Conservation (phyloP, 2,113 vertebrate genomes). For the Oncorhynchus nerka region DNA sequence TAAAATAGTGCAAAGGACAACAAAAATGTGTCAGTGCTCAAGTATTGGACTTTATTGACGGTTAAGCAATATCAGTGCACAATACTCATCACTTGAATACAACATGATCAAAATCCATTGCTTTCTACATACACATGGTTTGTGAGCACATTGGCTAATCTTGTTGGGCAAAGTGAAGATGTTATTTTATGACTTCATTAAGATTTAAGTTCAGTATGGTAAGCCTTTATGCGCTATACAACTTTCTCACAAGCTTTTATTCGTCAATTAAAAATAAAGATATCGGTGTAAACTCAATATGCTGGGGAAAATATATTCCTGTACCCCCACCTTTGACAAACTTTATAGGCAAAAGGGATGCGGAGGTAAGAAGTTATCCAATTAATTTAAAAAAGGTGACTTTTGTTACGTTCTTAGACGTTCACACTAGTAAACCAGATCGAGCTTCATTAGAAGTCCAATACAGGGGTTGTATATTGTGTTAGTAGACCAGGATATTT, state of each 20-base stretch:
- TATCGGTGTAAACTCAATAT: neutral
- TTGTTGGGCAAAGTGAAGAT: neutral
- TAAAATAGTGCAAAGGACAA: neutral
- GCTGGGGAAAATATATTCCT: slow-evolving; percentile 55
- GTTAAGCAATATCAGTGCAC: slow-evolving; percentile 70
- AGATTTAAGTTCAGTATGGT: neutral
- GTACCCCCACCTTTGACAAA: slow-evolving; percentile 78
- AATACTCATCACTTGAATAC: slow-evolving; percentile 53
- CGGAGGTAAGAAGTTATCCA: too few species aligned
- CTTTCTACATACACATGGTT: slow-evolving; percentile 34
- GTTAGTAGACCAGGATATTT: slow-evolving; percentile 80
- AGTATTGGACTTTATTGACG: slow-evolving; percentile 75
- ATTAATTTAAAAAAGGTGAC: too few species aligned
- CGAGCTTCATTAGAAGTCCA: slow-evolving; percentile 72
- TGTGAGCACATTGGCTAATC: slow-evolving; percentile 29
- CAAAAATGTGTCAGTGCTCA: slow-evolving; percentile 1
- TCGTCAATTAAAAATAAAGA: slow-evolving; percentile 33
- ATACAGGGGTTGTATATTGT: slow-evolving; percentile 72
- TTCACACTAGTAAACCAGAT: slow-evolving; percentile 66
- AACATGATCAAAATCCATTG: slow-evolving; percentile 53
- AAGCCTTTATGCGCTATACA: neutral
- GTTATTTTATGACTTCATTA: neutral
- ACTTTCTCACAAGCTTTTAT: slow-evolving; percentile 18
- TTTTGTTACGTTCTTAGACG: neutral
- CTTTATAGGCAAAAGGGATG: slow-evolving; percentile 71